Conservation (phyloP, 2,797 vertebrate species). For the Schizopygopsis malacanthus region DNA sequence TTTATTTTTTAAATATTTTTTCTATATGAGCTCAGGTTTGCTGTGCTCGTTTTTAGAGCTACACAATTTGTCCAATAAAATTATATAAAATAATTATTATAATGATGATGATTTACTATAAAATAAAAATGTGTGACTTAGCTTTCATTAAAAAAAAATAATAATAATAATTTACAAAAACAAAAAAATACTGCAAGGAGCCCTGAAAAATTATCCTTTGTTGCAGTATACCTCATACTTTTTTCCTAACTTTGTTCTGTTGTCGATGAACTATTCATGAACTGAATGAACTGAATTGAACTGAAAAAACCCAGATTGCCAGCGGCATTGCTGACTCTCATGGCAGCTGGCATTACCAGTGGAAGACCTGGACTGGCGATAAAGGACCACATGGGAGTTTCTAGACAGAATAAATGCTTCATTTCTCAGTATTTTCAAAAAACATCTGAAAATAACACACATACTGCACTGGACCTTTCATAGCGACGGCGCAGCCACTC, state of each 20-base stretch:
- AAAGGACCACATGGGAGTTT: slow-evolving; percentile 4
- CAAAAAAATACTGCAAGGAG: neutral
- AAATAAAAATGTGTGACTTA: neutral
- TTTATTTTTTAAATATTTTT: no score
- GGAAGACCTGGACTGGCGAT: neutral
- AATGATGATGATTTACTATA: neutral
- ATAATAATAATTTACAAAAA: no score
- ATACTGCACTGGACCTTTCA: neutral
- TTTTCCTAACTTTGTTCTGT: neutral
- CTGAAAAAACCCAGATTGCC: neutral
- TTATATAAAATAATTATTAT: neutral
- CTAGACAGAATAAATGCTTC: neutral
- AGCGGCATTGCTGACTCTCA: neutral
- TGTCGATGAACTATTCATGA: neutral
- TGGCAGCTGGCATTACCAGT: neutral
- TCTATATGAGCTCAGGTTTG: neutral
- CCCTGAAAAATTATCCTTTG: neutral
- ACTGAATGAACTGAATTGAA: no score
- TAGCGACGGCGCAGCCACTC: neutral
- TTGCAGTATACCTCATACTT: neutral
- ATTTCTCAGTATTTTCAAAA: neutral
- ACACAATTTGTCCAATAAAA: neutral
- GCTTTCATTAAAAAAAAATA: neutral
- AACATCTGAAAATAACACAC: slow-evolving; percentile 7
- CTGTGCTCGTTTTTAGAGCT: no score